A percentile compares a stretch with the other conserved stretches of the same genome.
Conservation (phyloP, 2,113 vertebrate species). For the Potamarius usumacintae region DNA sequence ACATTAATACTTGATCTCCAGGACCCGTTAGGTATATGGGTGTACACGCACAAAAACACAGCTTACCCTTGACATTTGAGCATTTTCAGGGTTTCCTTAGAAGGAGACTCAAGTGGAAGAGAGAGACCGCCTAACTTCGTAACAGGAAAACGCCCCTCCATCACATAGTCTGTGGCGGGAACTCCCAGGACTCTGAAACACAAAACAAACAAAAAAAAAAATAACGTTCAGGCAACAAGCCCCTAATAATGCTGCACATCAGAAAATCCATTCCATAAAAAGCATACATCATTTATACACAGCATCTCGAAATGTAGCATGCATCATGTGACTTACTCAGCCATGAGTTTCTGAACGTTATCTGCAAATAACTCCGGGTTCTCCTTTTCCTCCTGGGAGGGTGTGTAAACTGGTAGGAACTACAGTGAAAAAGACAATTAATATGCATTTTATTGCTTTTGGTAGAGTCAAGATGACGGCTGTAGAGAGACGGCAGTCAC, state of each 20-base stretch:
- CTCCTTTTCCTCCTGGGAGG: slow-evolving; percentile 76
- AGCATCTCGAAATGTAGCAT: not conserved
- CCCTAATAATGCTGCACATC: not conserved
- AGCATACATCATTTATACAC: not conserved
- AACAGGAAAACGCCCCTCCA: slow-evolving; percentile 78
- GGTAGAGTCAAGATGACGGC: not conserved
- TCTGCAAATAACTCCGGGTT: slow-evolving; percentile 82
- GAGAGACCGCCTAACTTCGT: slow-evolving; percentile 75
- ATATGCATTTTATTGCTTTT: not conserved
- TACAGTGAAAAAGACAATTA: slow-evolving; percentile 56
- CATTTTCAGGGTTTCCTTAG: slow-evolving; percentile 66
- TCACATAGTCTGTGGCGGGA: slow-evolving; percentile 81
- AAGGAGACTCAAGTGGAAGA: slow-evolving; percentile 74
- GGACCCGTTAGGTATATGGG: not conserved
- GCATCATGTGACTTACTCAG: slow-evolving; percentile 71
- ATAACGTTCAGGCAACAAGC: not conserved
- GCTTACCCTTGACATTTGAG: not conserved
- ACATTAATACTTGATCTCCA: no score
- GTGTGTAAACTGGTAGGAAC: slow-evolving; percentile 86
- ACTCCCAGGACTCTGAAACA: slow-evolving; percentile 66
- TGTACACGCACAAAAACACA: not conserved
- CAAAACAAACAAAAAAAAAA: not conserved
- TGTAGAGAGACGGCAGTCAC: not conserved
- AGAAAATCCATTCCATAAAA: not conserved
- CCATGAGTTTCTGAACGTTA: slow-evolving; percentile 87